Conservation (phyloP, 2,888 invertebrate genomes). For the Catotricha subobsoleta region DNA sequence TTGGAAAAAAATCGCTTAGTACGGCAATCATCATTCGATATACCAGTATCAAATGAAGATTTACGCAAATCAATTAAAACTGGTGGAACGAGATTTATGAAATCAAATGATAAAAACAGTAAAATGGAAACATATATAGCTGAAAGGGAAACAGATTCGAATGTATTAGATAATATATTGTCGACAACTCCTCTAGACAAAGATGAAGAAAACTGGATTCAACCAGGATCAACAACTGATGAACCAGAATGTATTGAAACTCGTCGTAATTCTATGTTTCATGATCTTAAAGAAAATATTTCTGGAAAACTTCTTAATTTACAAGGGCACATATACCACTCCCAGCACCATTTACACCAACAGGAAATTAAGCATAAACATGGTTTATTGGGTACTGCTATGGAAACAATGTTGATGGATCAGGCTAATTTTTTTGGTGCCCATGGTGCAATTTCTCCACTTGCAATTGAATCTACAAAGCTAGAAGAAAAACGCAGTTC, state of each 20-base stretch:
- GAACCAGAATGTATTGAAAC: slow-evolving; percentile 16
- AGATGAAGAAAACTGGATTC: slow-evolving; percentile 21
- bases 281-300: slow-evolving; percentile 19
- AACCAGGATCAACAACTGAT: slow-evolving; percentile 22
- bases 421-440: slow-evolving; percentile 22
- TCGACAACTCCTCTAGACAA: slow-evolving; percentile 9
- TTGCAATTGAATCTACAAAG: slow-evolving; percentile 12
- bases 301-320: slow-evolving; percentile 15
- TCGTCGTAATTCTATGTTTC: slow-evolving; percentile 17
- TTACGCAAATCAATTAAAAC: slow-evolving; percentile 7
- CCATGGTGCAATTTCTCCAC: slow-evolving; percentile 14
- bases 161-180: background rate
- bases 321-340: slow-evolving; percentile 5
- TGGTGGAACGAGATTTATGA: slow-evolving; percentile 8
- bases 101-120: slow-evolving; percentile 6
- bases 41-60: no score
- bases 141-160: background rate
- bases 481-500: slow-evolving; percentile 21
- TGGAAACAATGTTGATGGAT: slow-evolving; percentile 24
- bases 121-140: background rate
- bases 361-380: slow-evolving; percentile 13
- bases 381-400: slow-evolving; percentile 22
- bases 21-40: background rate
- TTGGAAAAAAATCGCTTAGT: background rate
- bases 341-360: background rate